Conservation (phyloP, 2,113 vertebrate species). For the Marcusenius ussheri region DNA sequence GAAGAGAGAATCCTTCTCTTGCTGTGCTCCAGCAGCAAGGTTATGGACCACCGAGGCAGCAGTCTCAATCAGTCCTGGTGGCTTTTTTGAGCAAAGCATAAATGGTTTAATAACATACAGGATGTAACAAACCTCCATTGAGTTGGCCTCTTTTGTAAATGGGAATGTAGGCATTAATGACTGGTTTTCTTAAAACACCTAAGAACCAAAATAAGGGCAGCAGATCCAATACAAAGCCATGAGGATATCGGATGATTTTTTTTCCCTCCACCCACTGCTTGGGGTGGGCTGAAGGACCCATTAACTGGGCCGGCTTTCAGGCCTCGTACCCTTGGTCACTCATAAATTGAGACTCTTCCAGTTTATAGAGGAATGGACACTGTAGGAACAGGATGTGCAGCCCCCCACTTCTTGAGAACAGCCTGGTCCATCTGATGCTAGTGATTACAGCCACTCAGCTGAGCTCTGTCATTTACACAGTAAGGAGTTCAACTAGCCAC, state of each 20-base stretch:
- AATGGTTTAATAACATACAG: background rate
- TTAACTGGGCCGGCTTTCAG: background rate
- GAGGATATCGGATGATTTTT: background rate
- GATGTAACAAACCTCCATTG: background rate
- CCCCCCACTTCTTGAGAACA: background rate
- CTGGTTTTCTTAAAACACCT: background rate
- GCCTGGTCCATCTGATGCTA: background rate
- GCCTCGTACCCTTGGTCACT: background rate
- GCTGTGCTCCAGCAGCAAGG: background rate
- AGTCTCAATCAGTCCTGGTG: background rate
- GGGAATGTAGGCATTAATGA: background rate
- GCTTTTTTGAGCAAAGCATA: background rate
- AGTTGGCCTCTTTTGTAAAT: background rate
- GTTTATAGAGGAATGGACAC: background rate
- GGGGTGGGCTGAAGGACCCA: background rate
- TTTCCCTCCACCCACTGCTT: background rate
- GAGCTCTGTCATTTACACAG: background rate
- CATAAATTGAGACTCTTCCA: background rate
- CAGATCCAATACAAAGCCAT: background rate
- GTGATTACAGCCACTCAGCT: background rate
- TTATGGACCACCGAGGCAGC: background rate
- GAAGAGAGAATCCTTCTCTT: slow-evolving; percentile 13
- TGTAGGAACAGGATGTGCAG: background rate
- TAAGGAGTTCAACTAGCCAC: background rate
- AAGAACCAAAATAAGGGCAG: background rate